These are phyloP conservation scores for Tanaodytes sp. DNA, from an alignment of 2,888 invertebrate genomes.

Conservation along the genomic window DNA sequence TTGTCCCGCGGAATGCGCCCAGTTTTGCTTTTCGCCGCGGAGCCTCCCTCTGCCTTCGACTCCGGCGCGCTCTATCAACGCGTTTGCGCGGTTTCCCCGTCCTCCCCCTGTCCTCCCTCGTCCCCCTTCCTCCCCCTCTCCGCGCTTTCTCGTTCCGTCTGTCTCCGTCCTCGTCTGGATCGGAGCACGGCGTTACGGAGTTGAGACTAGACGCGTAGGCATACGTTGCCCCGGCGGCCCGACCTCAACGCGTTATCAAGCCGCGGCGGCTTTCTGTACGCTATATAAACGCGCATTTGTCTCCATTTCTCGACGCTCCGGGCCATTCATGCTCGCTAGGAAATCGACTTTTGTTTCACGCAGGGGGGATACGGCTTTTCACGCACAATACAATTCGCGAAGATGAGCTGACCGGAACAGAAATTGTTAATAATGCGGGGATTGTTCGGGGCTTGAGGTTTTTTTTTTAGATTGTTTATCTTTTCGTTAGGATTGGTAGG, in stretches of 20 bases:
- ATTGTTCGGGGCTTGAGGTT: no score
- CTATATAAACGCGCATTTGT: constrained; percentile 40
- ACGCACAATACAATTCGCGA: no score
- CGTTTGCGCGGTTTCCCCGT: constrained; percentile 42
- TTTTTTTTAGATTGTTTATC: no score
- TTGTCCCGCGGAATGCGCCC: constrained; percentile 70
- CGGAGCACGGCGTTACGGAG: constrained; percentile 21
- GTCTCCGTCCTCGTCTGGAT: constrained; percentile 28
- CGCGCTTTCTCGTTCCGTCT: constrained; percentile 28
- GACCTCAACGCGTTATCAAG: constrained; percentile 47
- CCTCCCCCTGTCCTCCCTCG: no score
- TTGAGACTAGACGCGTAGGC: constrained; percentile 36
- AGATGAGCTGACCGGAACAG: no score
- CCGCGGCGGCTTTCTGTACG: constrained; percentile 27
- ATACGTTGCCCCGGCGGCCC: constrained; percentile 20
- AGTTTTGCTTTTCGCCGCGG: constrained; percentile 65
- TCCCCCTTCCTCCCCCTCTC: no score
- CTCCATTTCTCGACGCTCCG: constrained; percentile 39
- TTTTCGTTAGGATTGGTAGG: no score
- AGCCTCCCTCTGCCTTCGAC: constrained; percentile 61
- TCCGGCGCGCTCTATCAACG: constrained; percentile 55
- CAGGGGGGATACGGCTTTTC: no score
- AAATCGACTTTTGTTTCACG: constrained; percentile 27
- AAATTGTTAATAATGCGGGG: no score
- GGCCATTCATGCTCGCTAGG: constrained; percentile 23